phyloP scores from a whole-genome alignment of 1,140 invertebrate species.

The Andrena cerasifolii region DNA sequence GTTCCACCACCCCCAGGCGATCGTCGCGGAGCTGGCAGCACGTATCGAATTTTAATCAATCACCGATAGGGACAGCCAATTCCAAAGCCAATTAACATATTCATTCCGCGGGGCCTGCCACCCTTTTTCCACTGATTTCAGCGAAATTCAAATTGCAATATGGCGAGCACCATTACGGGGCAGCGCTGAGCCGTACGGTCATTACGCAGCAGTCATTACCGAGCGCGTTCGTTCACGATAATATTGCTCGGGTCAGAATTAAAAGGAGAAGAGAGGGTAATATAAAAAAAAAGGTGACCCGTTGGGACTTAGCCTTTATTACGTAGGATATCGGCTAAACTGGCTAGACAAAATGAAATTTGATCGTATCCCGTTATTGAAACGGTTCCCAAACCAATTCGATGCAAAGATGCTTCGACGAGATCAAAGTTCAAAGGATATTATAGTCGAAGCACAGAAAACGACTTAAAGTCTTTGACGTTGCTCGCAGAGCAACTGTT shows the following conservation, averaged over 20 bases:
- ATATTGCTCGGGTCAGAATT: slow-evolving; percentile 46
- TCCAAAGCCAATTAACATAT: slow-evolving; percentile 80
- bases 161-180: slow-evolving; percentile 47
- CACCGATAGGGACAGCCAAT: slow-evolving; percentile 79
- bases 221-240: slow-evolving; percentile 40
- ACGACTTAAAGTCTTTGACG: too few relatives aligned
- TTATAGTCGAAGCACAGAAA: too few relatives aligned
- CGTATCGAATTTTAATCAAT: slow-evolving; percentile 80
- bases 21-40: slow-evolving; percentile 54
- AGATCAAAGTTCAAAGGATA: too few relatives aligned
- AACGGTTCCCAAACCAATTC: neutral
- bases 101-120: slow-evolving; percentile 65
- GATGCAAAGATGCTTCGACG: neutral
- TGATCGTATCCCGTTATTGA: slow-evolving; percentile 55
- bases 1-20: slow-evolving; percentile 49
- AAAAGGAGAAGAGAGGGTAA: slow-evolving; percentile 3
- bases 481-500: too few relatives aligned
- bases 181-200: slow-evolving; percentile 5
- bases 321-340: slow-evolving; percentile 16
- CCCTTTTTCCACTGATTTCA: slow-evolving; percentile 60
- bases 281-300: slow-evolving; percentile 7
- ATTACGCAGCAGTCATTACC: slow-evolving; percentile 59
- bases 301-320: slow-evolving; percentile 9
- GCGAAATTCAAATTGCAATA: slow-evolving; percentile 66
- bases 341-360: slow-evolving; percentile 52